These are phyloP conservation scores for Danaus melanippus DNA, from an alignment of 1,140 invertebrate genomes.

Conservation along the genomic window DNA sequence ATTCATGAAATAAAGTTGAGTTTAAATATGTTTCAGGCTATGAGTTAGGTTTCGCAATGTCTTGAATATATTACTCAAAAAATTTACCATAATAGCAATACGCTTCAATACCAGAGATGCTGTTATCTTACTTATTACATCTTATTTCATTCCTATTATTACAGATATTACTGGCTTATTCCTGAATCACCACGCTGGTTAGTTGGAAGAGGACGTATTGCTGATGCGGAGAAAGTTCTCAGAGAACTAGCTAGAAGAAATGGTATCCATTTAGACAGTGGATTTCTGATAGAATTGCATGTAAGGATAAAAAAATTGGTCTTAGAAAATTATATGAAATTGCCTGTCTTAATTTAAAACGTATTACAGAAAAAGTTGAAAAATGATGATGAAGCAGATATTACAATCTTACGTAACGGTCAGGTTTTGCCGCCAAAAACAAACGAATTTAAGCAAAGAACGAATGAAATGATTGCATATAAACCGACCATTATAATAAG, in stretches of 20 bases:
- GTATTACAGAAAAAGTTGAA: constrained; percentile 46
- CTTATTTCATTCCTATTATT: constrained; percentile 25
- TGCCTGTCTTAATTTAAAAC: no score
- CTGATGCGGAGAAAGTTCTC: constrained; percentile 81
- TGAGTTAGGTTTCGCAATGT: no score
- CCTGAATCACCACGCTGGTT: constrained; percentile 91
- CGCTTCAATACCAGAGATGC: no score
- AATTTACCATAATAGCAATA: no score
- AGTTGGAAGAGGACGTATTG: constrained; percentile 80
- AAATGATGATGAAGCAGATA: constrained; percentile 35
- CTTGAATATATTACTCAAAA: no score
- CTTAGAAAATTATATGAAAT: constrained; percentile 4
- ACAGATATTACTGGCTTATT: constrained; percentile 80
- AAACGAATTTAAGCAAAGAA: constrained; percentile 38
- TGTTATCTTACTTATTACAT: no score
- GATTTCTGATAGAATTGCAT: constrained; percentile 55
- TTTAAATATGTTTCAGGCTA: no score
- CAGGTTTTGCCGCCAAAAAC: constrained; percentile 27
- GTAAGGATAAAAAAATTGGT: constrained; percentile 28
- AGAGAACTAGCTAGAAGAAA: constrained; percentile 78
- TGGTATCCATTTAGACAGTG: constrained; percentile 44
- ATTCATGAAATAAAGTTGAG: no score
- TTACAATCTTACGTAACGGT: constrained; percentile 27
- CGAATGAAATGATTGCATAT: constrained; percentile 48
- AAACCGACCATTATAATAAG: constrained; percentile 32